Conservation (phyloP, 2,113 vertebrate genomes). For the Periophthalmus modestus region DNA sequence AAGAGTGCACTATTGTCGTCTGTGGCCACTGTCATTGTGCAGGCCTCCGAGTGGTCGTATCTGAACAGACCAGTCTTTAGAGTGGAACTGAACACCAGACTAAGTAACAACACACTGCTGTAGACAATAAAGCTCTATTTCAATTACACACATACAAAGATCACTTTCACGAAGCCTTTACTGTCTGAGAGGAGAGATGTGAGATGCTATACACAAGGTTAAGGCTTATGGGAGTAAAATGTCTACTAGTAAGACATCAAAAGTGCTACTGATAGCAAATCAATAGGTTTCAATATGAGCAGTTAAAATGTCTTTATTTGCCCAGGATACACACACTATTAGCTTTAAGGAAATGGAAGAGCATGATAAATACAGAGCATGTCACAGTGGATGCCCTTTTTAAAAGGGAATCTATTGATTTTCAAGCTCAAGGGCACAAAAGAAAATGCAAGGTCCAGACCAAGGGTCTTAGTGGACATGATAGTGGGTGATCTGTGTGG, state of each 20-base stretch:
- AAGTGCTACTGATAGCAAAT: conserved; percentile 19
- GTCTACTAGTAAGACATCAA: conserved; percentile 5
- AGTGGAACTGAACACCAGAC: background rate
- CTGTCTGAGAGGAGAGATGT: conserved; percentile 1
- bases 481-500: conserved; percentile 52
- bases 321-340: background rate
- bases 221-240: background rate
- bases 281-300: background rate
- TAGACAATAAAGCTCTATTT: conserved; percentile 23
- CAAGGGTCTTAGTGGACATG: conserved; percentile 31
- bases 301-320: background rate
- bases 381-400: background rate
- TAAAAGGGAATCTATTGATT: conserved; percentile 17
- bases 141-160: conserved; percentile 26
- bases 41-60: background rate
- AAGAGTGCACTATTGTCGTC: conserved; percentile 32
- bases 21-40: conserved; percentile 9
- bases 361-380: background rate
- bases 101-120: conserved; percentile 10
- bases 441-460: conserved; percentile 34
- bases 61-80: conserved; percentile 37
- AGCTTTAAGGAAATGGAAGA: background rate
- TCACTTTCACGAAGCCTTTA: conserved; percentile 29
- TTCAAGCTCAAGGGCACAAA: conserved; percentile 14
- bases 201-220: background rate